Percentiles rank a stretch among this genome's conserved stretches.
Evolutionary conservation across 2,797 vertebrate species (phyloP).

Genomic region (Megalops cyprinoides): DNA sequence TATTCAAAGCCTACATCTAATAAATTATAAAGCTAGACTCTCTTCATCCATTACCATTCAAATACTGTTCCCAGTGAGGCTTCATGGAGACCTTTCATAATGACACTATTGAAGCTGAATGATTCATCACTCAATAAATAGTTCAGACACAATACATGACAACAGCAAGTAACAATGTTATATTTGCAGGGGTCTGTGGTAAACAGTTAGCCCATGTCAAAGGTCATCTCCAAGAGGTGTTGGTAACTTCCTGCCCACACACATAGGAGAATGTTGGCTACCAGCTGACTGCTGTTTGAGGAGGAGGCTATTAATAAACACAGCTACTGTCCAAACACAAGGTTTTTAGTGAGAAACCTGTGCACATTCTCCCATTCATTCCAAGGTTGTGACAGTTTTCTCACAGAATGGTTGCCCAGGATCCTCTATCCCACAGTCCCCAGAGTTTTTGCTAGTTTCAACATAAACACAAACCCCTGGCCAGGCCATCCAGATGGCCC

Average conservation of each 20-base stretch:
- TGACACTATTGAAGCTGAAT: not conserved
- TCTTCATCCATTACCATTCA: not conserved
- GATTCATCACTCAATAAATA: not conserved
- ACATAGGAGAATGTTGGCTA: not conserved
- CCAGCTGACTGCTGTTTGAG: not conserved
- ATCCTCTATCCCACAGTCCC: constrained; percentile 30
- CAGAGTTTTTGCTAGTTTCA: constrained; percentile 15
- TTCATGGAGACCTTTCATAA: not conserved
- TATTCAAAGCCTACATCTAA: constrained; percentile 51
- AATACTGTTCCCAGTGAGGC: constrained; percentile 37
- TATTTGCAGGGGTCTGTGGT: too few species aligned
- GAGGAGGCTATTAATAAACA: constrained; percentile 48
- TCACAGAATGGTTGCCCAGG: constrained; percentile 32
- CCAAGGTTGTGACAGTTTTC: constrained; percentile 34
- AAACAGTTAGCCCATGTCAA: too few species aligned
- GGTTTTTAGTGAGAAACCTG: constrained; percentile 56
- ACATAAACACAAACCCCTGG: constrained; percentile 56
- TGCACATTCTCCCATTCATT: constrained; percentile 55
- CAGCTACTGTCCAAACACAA: constrained; percentile 60
- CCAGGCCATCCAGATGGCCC: constrained; percentile 52
- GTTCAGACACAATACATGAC: too few species aligned
- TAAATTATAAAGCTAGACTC: constrained; percentile 47
- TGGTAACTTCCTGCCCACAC: constrained; percentile 64
- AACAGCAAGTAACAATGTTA: too few species aligned
- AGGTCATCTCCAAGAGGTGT: constrained; percentile 41